Conservation (phyloP, 2,797 vertebrate genomes). For the Gobionotothen gibberifrons region DNA sequence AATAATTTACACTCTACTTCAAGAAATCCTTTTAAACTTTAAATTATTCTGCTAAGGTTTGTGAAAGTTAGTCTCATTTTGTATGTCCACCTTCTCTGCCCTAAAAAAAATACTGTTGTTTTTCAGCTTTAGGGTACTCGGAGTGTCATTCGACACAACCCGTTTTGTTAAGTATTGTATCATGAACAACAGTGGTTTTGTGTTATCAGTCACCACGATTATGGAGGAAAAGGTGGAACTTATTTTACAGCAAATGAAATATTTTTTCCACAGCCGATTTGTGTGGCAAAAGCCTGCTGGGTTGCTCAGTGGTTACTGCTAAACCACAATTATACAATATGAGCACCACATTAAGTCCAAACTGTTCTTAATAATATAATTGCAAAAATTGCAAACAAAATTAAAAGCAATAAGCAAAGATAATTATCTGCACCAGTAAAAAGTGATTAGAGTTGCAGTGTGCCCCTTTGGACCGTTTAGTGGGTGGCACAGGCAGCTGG, state of each 20-base stretch:
- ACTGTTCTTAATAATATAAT: constrained; percentile 18
- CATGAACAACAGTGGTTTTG: constrained; percentile 28
- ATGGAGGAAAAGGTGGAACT: constrained; percentile 23
- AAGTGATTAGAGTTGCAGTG: constrained; percentile 72
- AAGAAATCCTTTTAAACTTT: constrained; percentile 8
- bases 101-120: background rate
- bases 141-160: background rate
- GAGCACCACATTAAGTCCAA: constrained; percentile 2
- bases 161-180: background rate
- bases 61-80: constrained; percentile 16
- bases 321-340: constrained; percentile 21
- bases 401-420: constrained; percentile 47
- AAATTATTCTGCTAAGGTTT: constrained; percentile 9
- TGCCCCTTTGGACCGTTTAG: constrained; percentile 69
- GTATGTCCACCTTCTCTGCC: background rate
- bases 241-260: constrained; percentile 46
- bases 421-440: constrained; percentile 61
- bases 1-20: constrained; percentile 1
- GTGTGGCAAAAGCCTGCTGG: constrained; percentile 35
- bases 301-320: constrained; percentile 28
- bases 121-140: background rate
- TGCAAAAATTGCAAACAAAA: constrained; percentile 24
- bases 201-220: background rate
- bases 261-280: constrained; percentile 38
- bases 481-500: constrained; percentile 66